Percentiles rank a stretch among this genome's conserved stretches.
These are phyloP conservation scores for Psephotus haematonotus DNA, from an alignment of 2,113 vertebrate species.

Conservation along the genomic window DNA sequence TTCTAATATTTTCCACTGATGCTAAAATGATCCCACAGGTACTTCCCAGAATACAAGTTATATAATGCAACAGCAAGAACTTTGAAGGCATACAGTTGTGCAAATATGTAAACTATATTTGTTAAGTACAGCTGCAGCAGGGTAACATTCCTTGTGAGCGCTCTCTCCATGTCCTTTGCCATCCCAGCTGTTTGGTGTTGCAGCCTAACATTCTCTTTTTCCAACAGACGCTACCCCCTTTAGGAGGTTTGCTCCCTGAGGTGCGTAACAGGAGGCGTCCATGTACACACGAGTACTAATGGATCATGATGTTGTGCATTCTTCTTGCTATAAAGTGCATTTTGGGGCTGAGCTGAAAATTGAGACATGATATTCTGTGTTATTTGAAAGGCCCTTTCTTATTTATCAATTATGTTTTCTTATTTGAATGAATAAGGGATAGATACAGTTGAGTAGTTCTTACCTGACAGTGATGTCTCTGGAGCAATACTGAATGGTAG, in stretches of 20 bases:
- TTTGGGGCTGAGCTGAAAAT: conserved; percentile 6
- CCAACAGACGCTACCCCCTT: conserved; percentile 77
- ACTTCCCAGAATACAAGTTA: not conserved
- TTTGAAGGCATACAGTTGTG: accelerated
- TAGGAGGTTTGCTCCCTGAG: conserved; percentile 77
- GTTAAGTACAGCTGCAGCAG: not conserved
- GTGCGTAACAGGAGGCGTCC: conserved; percentile 64
- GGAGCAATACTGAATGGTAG: not conserved
- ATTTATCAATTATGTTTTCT: not conserved
- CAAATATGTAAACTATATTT: not conserved
- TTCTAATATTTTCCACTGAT: not conserved
- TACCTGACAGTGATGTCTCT: not conserved
- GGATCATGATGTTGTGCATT: not conserved
- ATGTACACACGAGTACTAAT: not conserved
- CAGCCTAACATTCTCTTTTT: conserved; percentile 72
- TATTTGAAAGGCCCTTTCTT: not conserved
- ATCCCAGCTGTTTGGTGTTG: conserved; percentile 32
- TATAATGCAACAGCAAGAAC: not conserved
- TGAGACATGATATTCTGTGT: not conserved
- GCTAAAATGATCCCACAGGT: not conserved
- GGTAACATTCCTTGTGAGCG: not conserved
- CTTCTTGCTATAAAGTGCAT: conserved; percentile 9
- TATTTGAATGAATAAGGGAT: not conserved
- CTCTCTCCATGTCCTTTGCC: not conserved
- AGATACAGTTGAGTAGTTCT: not conserved